phyloP scores from a whole-genome alignment of 2,888 invertebrate genomes.

The Drosophila aldrichi region DNA sequence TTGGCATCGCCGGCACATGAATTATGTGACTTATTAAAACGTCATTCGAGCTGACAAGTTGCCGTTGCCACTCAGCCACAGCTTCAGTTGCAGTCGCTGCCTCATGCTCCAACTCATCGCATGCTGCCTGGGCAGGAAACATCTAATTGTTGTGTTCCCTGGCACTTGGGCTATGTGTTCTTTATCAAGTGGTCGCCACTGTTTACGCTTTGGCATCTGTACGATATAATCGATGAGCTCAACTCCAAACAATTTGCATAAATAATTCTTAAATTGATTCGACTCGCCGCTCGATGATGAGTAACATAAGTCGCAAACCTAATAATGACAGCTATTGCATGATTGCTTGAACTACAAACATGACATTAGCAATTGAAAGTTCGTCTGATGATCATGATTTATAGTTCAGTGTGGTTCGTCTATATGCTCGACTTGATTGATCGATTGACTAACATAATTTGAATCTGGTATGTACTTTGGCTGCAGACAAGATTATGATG shows the following conservation, averaged over 20 bases:
- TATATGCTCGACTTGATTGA: not conserved
- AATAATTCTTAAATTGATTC: slow-evolving; percentile 59
- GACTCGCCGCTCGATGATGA: not conserved
- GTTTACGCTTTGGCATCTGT: slow-evolving; percentile 49
- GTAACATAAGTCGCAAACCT: slow-evolving; percentile 17
- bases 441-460: slow-evolving; percentile 1
- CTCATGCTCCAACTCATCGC: not conserved
- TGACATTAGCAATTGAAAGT: slow-evolving; percentile 1
- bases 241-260: slow-evolving; percentile 66
- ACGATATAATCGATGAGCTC: slow-evolving; percentile 63
- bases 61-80: slow-evolving; percentile 60
- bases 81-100: not conserved
- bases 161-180: slow-evolving; percentile 38
- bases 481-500: not conserved
- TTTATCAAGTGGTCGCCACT: slow-evolving; percentile 43
- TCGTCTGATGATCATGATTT: not conserved
- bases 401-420: not conserved
- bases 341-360: slow-evolving; percentile 5
- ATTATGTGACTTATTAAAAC: slow-evolving; percentile 84
- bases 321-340: slow-evolving; percentile 30
- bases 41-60: slow-evolving; percentile 81
- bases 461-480: not conserved
- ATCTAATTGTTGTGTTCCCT: slow-evolving; percentile 64
- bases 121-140: slow-evolving; percentile 54
- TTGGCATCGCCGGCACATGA: slow-evolving; percentile 63